These are phyloP conservation scores for Crioceris asparagi DNA, from an alignment of 2,888 invertebrate genomes.

Conservation along the genomic window DNA sequence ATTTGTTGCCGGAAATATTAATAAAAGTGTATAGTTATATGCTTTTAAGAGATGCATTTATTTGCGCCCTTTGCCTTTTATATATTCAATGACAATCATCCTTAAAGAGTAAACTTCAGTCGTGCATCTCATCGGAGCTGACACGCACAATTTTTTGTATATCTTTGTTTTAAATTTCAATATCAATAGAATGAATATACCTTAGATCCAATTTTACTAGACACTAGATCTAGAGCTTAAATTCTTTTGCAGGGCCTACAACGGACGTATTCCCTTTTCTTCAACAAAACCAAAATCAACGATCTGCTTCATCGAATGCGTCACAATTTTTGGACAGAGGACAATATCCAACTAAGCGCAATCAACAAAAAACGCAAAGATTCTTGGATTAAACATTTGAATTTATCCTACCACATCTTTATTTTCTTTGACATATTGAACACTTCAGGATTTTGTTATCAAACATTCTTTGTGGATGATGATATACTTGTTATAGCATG, in stretches of 20 bases:
- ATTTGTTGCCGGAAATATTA: no score
- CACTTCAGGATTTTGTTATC: constrained; percentile 1
- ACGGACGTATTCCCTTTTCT: not conserved
- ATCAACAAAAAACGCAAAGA: not conserved
- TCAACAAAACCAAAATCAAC: not conserved
- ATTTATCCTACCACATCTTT: not conserved
- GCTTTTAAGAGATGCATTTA: no score
- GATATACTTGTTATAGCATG: not conserved
- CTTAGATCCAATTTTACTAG: no score
- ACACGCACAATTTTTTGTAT: no score
- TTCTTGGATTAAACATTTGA: not conserved
- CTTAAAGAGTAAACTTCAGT: no score
- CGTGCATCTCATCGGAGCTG: no score
- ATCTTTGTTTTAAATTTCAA: no score
- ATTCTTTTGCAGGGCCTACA: not conserved
- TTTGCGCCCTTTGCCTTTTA: no score
- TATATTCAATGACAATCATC: no score
- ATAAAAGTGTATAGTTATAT: no score
- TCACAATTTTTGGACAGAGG: not conserved
- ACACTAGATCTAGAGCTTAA: no score
- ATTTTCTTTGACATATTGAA: not conserved
- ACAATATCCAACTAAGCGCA: not conserved
- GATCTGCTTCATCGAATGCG: not conserved
- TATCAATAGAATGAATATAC: no score
- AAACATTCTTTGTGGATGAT: not conserved